Conservation (phyloP, 2,888 invertebrate species). For the Aradus depressus region DNA sequence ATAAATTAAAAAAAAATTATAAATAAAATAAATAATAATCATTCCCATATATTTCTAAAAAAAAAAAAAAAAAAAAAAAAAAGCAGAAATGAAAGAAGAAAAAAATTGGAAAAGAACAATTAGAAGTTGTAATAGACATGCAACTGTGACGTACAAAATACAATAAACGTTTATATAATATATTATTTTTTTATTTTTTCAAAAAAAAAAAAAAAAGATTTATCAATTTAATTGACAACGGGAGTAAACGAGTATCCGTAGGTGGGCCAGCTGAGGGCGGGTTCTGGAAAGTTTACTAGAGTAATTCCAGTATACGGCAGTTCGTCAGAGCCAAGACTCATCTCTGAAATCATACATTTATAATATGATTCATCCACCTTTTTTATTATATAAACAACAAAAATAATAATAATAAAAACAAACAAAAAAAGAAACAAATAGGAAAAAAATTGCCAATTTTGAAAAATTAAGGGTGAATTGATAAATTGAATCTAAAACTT, state of each 20-base stretch:
- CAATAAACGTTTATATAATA: neutral
- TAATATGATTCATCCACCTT: slow-evolving; percentile 6
- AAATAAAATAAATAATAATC: slow-evolving; percentile 14
- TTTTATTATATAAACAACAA: slow-evolving; percentile 4
- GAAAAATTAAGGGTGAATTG: too few species aligned
- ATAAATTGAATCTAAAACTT: too few species aligned
- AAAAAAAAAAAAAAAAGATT: neutral
- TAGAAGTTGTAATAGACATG: slow-evolving; percentile 7
- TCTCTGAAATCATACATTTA: slow-evolving; percentile 20
- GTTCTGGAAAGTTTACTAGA: slow-evolving; percentile 26
- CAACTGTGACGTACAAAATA: neutral
- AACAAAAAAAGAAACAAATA: neutral
- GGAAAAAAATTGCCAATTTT: slow-evolving; percentile 7
- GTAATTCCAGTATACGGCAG: slow-evolving; percentile 21
- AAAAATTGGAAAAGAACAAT: neutral
- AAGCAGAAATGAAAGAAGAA: slow-evolving; percentile 1
- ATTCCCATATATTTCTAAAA: slow-evolving; percentile 6
- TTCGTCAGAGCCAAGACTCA: slow-evolving; percentile 19
- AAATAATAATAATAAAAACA: slow-evolving; percentile 5
- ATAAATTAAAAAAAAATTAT: slow-evolving; percentile 13
- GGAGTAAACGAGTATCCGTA: slow-evolving; percentile 25
- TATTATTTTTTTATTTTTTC: neutral
- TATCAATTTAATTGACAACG: slow-evolving; percentile 22
- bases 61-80: slow-evolving; percentile 15
- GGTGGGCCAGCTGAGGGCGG: slow-evolving; percentile 25